Evolutionary conservation across 2,113 vertebrate genomes (phyloP), one percentile per base, ranked within the genome.

Genomic region (Pogonocichla stellata): DNA sequence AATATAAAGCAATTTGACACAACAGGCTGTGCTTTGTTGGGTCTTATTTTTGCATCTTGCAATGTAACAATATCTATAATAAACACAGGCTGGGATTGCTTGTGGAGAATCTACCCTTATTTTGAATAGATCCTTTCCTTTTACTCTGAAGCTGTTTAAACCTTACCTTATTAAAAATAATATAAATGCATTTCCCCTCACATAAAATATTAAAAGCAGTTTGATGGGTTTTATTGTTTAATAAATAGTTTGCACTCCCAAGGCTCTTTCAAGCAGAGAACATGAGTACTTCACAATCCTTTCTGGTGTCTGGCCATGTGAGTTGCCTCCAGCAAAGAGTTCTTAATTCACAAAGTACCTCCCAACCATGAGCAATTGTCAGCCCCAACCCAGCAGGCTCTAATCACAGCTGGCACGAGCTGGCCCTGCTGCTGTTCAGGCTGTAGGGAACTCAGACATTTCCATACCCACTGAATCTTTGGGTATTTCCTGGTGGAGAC

Each of bases 71-170:
- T 74, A 86, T n/a, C 61, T 31, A 10, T 79, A 53, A 88, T 57
- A 94, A 96, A 96, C 82, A 93, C 57, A 72, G 83, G 47, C 93
- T 95, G 88, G 72, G 67, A 12, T 33, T 78, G 36, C 81, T 80
- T 64, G 56, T 74, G 23, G 47, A 80, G 88, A 57, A 33, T 15
- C 48, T 42, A 15, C 23, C 2, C 40, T 74, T 51, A 25, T 20
- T 86, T 75, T 75, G 18, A 80, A 50, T 8, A 88, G 34, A 23
- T 38, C 22, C n/a, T 60, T 84, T 75, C 51, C 57, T n/a, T 6
- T 71, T 87, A 25, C 53, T 88, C 66, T 1, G 0, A 57, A 80
- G 53, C 34, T 1, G 2, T 66, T 73, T 60, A 50, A 83, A 56
- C 51, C 42, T 31, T 70, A 14, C 58, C 58, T 73, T 80, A 70